A percentile compares a stretch with the other conserved stretches of the same genome.
phyloP scores from a whole-genome alignment of 2,797 vertebrate species.

The Pangasius sanitwongsei region DNA sequence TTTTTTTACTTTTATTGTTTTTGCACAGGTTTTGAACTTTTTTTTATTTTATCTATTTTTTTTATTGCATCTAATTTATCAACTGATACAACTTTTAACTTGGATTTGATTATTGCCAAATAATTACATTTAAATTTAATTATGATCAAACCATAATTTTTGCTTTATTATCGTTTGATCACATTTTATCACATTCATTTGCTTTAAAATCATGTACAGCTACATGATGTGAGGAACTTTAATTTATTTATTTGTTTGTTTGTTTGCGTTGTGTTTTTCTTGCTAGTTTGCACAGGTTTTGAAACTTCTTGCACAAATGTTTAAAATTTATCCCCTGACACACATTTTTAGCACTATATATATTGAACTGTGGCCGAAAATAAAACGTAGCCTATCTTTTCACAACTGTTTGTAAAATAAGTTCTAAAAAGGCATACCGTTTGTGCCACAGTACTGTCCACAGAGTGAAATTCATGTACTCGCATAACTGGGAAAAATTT shows the following conservation, averaged over 20 bases:
- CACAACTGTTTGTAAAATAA: neutral
- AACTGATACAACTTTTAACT: neutral
- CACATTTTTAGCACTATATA: neutral
- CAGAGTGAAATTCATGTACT: neutral
- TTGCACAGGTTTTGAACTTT: neutral
- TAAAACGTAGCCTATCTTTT: neutral
- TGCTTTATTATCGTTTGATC: neutral
- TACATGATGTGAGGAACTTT: neutral
- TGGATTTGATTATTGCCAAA: neutral
- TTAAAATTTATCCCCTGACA: neutral
- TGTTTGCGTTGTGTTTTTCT: neutral
- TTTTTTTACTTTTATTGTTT: neutral
- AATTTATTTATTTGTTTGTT: neutral
- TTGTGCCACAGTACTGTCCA: neutral
- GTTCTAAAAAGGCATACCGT: neutral
- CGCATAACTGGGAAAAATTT: neutral
- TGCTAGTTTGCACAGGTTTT: neutral
- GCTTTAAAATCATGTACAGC: neutral
- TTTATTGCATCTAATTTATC: neutral
- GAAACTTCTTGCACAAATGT: neutral
- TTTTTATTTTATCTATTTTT: neutral
- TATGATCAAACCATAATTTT: neutral
- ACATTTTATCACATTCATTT: neutral
- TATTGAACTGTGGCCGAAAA: neutral
- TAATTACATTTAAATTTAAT: neutral